Percentiles rank a stretch among this genome's conserved stretches.
These are phyloP conservation scores for Dasyornis broadbenti DNA, from an alignment of 2,113 vertebrate genomes.

Conservation along the genomic window DNA sequence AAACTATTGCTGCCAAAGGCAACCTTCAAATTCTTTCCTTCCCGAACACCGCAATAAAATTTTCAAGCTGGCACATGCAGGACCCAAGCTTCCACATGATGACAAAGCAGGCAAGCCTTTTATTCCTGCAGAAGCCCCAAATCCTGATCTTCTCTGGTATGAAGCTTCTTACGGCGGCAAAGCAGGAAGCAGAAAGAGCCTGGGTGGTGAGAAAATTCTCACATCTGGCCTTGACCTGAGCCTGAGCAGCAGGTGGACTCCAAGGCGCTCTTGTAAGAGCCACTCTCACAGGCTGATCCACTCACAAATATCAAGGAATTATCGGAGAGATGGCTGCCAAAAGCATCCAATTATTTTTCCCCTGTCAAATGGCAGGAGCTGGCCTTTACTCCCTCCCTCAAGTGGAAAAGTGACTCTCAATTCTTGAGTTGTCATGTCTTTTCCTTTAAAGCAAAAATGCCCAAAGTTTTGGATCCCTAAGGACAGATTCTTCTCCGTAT, in stretches of 20 bases:
- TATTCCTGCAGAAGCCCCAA: not conserved
- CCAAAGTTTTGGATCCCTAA: not conserved
- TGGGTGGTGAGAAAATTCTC: not conserved
- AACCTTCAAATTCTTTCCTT: not conserved
- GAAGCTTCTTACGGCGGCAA: not conserved
- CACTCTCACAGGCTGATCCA: not conserved
- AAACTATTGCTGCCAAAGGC: not conserved
- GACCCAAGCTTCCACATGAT: not conserved
- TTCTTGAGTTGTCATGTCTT: not conserved
- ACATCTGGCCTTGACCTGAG: not conserved
- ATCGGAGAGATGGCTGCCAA: not conserved
- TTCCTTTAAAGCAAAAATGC: not conserved
- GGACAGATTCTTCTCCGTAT: not conserved
- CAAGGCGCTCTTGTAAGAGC: not conserved
- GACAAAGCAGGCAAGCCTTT: not conserved
- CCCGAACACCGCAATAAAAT: not conserved
- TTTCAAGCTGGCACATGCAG: not conserved
- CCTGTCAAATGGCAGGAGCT: not conserved
- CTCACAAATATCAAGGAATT: constrained; percentile 16
- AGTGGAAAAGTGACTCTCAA: not conserved
- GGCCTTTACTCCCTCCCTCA: not conserved
- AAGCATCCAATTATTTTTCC: not conserved
- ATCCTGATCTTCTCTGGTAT: not conserved
- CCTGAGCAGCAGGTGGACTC: not conserved
- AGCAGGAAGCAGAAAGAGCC: not conserved